These are phyloP conservation scores for Chymomyza costata DNA, from an alignment of 1,140 invertebrate genomes.

Conservation along the genomic window DNA sequence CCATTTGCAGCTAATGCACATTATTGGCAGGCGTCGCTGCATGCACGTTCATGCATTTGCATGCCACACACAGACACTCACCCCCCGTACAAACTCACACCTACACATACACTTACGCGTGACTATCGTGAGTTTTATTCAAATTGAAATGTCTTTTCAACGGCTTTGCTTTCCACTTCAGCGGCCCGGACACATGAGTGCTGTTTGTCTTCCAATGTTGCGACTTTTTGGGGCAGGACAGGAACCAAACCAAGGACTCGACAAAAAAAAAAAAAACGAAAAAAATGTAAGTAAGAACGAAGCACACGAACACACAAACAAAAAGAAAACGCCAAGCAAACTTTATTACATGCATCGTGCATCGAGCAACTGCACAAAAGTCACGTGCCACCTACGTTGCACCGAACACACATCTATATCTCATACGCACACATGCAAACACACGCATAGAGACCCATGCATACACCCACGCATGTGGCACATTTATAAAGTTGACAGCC, in stretches of 20 bases:
- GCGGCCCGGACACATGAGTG: slow-evolving; percentile 65
- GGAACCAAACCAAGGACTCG: slow-evolving; percentile 57
- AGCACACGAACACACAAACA: slow-evolving; percentile 19
- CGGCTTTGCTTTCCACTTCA: slow-evolving; percentile 69
- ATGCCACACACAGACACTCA: slow-evolving; percentile 34
- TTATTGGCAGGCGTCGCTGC: slow-evolving; percentile 48
- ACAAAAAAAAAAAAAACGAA: not conserved
- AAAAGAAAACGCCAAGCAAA: too few species aligned
- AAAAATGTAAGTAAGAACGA: slow-evolving; percentile 2
- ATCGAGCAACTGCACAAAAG: slow-evolving; percentile 66
- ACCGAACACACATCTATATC: not conserved
- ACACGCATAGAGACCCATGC: not conserved
- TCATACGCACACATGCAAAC: slow-evolving; percentile 8
- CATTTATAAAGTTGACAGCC: too few species aligned
- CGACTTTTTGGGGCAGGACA: slow-evolving; percentile 64
- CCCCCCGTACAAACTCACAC: slow-evolving; percentile 1
- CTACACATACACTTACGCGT: not conserved
- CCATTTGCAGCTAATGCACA: slow-evolving; percentile 64
- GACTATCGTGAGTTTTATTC: slow-evolving; percentile 39
- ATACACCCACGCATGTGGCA: slow-evolving; percentile 3
- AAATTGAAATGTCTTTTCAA: slow-evolving; percentile 74
- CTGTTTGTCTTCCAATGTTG: slow-evolving; percentile 63
- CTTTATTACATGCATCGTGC: slow-evolving; percentile 58
- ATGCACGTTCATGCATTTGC: slow-evolving; percentile 38
- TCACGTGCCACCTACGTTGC: slow-evolving; percentile 64